Base-by-base conservation (phyloP, 2,113 vertebrate species). In the Larimichthys polyactis region DNA sequence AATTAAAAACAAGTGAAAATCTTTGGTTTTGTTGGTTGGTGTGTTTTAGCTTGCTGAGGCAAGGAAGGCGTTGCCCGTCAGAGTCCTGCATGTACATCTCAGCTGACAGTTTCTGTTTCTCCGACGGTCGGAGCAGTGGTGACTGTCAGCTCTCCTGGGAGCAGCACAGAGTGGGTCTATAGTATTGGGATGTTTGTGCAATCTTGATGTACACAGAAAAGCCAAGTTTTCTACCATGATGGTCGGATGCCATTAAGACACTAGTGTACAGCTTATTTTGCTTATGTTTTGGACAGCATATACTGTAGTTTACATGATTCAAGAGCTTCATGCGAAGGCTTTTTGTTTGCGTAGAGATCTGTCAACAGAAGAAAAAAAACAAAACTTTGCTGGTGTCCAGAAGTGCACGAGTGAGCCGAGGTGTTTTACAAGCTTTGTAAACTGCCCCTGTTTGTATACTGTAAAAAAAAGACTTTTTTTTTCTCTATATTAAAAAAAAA, bases 191-290 rank as follows among this genome's bases (percentile, higher is more conserved):
- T 86, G 81, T 92, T 81, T 87, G 86, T 92, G 90, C 86, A 91
- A 90, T 93, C 76, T 89, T 78, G 66, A 76, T 78, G 72, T 82
- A 73, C 71, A 84, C 79, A 84, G 67, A 87, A 63, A 81, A 81
- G 72, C 71, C 72, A 79, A 11, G 60, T 85, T 88, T 79, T 87
- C 71, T 88, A 59, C 79, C 77, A 55, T 17, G 43, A 74, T 71
- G 71, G 48, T 83, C 59, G 29, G 63, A 82, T 66, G 78, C 81
- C 77, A 46, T 86, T 54, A 81, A 90, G 85, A 95, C 93, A 91
- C 90, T 94, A 93, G 89, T 92, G 93, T 94, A 93, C 91, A 95
- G 93, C 89, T 86, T 81, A 69, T 87, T 77, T 73, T 79, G 73
- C 90, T 75, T 82, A 16, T 90, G 65, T 89, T 86, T 75, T 88